Base-by-base conservation (phyloP, 2,797 vertebrate genomes). In the Podarcis lilfordi region DNA sequence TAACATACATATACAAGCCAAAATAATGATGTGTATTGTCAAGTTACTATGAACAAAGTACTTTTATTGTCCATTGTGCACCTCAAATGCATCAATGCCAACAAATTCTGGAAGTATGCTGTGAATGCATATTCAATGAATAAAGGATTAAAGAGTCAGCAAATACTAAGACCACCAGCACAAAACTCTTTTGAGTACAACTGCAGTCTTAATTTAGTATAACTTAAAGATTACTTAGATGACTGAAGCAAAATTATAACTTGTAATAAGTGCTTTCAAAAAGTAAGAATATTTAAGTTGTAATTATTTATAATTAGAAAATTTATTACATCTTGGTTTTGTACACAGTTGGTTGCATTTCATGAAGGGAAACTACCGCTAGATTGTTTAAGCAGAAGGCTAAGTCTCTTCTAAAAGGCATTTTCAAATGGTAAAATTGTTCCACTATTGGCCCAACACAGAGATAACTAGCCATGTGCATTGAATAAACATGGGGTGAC, bases 31-130 rank as follows among this genome's bases (percentile, higher is more conserved):
- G 4, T 86, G 64, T 75, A 72, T 19, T 92, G 86, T 45, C 81
- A 90, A 86, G 40, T 85, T 91, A 91, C 66, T 71, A 13, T n/a
- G 13, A 93, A 82, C 25, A 92, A 76, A 77, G 43, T 66, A 88
- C 8, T 78, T 86, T 80, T 74, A 92, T 43, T 89, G 84, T 87
- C 92, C 82, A 89, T 35, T 92, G 83, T 88, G 92, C n/a, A 91
- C 86, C 84, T 92, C 50, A 94, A 92, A 93, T 27, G 81, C 17
- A 92, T 86, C 80, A 91, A 59, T 79, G 88, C 86, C 87, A 92
- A 75, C 9, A 87, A 91, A 45, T 35, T 43, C 76, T 84, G 92
- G 69, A 88, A 89, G 64, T 50, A 87, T 80, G 64, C 79, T 87
- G 25, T 80, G 89, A 94, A 93, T 91, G 90, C 15, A 69, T 50